Conservation (phyloP, 2,113 vertebrate genomes). For the Heloderma charlesbogerti region DNA sequence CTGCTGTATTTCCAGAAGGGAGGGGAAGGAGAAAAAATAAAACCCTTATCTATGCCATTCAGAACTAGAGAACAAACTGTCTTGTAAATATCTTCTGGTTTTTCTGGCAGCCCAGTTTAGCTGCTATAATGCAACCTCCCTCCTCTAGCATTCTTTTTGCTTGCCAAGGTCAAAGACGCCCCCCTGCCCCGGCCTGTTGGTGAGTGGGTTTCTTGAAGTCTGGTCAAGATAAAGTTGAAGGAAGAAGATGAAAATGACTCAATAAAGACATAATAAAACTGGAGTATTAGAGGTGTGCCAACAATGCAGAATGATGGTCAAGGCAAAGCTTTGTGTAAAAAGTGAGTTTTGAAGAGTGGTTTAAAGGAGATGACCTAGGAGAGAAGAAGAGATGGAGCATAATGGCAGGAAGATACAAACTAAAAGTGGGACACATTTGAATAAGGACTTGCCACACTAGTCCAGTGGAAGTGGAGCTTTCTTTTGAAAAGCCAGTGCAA, state of each 20-base stretch:
- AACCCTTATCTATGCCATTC: background rate
- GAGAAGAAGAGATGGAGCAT: background rate
- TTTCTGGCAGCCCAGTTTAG: background rate
- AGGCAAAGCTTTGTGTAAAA: background rate
- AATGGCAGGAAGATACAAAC: background rate
- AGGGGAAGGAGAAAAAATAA: background rate
- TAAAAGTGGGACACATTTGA: background rate
- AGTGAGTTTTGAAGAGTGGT: background rate
- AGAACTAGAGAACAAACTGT: background rate
- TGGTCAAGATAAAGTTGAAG: background rate
- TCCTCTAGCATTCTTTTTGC: background rate
- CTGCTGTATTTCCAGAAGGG: background rate
- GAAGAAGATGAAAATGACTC: background rate
- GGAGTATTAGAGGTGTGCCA: background rate
- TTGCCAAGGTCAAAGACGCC: background rate
- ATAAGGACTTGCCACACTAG: background rate
- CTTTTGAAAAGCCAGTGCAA: background rate
- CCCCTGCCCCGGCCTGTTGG: background rate
- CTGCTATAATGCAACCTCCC: background rate
- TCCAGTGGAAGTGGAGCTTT: background rate
- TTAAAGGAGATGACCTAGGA: background rate
- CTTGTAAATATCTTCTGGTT: background rate
- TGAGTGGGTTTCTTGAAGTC: background rate
- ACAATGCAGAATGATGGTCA: background rate
- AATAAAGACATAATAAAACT: background rate